Conservation (phyloP, 2,888 invertebrate genomes). For the Drosophila pegasa region DNA sequence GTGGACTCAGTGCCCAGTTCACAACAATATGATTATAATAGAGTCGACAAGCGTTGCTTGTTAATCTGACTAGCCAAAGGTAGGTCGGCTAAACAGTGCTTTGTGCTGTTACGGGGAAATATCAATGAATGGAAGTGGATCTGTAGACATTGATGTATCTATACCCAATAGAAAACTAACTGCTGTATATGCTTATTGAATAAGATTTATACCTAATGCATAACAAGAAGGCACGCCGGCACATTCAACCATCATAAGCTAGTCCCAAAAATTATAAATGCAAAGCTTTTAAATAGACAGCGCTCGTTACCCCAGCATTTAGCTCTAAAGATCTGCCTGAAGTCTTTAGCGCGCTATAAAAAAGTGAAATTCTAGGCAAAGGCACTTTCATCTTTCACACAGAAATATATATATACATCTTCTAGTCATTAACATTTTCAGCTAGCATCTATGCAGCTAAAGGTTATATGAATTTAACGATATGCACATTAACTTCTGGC, state of each 20-base stretch:
- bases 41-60: slow-evolving; percentile 1
- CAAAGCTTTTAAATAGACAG: background rate
- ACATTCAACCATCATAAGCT: background rate
- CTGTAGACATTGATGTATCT: background rate
- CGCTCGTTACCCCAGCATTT: background rate
- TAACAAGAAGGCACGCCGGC: too few species aligned
- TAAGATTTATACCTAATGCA: too few species aligned
- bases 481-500: slow-evolving; percentile 35
- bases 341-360: background rate
- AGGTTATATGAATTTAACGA: slow-evolving; percentile 30
- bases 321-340: background rate
- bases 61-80: slow-evolving; percentile 1
- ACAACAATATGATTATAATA: slow-evolving; percentile 15
- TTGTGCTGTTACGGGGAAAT: background rate
- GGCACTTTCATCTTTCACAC: background rate
- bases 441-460: slow-evolving; percentile 10
- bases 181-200: background rate
- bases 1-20: slow-evolving; percentile 24
- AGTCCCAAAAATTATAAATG: background rate
- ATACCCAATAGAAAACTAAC: background rate
- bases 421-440: slow-evolving; percentile 23
- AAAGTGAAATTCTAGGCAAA: background rate
- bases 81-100: background rate
- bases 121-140: background rate
- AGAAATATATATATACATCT: background rate